Conservation (phyloP, 2,888 invertebrate species). For the Aphodius granarius region DNA sequence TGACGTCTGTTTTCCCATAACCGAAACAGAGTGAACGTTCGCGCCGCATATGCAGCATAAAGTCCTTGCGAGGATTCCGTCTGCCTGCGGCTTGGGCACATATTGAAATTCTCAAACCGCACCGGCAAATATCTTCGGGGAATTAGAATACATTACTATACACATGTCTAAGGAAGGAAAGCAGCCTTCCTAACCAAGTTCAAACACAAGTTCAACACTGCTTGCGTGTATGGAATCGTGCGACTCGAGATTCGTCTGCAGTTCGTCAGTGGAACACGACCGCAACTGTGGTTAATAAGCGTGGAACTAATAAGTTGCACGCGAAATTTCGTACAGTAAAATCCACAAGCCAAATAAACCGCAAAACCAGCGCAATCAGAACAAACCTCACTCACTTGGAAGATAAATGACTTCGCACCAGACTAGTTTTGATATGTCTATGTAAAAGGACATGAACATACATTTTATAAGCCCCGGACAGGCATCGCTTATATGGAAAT, state of each 20-base stretch:
- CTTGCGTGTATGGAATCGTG: background rate
- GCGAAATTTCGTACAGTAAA: background rate
- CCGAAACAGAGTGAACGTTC: background rate
- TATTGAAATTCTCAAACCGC: background rate
- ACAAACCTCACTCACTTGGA: background rate
- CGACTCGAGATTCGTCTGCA: background rate
- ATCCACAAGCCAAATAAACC: background rate
- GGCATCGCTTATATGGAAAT: no score
- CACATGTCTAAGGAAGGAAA: background rate
- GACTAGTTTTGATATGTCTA: background rate
- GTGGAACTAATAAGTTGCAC: background rate
- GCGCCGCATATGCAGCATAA: background rate
- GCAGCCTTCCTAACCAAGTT: background rate
- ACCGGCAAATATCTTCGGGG: background rate
- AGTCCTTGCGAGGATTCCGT: background rate
- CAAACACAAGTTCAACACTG: background rate
- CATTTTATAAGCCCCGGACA: background rate
- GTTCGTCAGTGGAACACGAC: background rate
- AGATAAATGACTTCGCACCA: no score
- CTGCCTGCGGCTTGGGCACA: background rate
- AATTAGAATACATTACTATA: background rate
- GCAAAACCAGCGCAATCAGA: background rate
- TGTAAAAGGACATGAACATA: background rate
- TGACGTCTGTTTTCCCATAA: background rate
- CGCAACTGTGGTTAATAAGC: background rate